Conservation (phyloP, 2,888 invertebrate species). For the Belgica antarctica region DNA sequence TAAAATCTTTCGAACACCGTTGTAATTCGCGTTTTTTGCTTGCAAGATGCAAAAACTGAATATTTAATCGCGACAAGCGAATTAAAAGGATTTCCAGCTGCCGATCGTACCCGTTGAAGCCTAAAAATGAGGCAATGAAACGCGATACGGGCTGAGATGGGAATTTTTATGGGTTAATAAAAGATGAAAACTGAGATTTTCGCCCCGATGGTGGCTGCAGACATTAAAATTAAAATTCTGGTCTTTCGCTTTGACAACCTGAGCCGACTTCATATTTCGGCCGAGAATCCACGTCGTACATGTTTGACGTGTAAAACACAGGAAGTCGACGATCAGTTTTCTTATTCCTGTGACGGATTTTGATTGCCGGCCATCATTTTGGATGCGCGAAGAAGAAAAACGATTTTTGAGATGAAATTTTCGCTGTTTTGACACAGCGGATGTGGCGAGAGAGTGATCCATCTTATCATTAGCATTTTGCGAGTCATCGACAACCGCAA, state of each 20-base stretch:
- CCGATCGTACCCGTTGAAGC: neutral
- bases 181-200: neutral
- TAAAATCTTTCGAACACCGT: neutral
- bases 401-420: neutral
- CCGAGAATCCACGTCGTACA: too few species aligned
- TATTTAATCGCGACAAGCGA: too few species aligned
- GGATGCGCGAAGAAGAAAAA: neutral
- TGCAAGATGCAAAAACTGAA: neutral
- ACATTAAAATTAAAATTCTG: neutral
- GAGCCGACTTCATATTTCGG: neutral
- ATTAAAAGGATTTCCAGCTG: constrained; percentile 31
- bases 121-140: neutral
- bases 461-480: neutral
- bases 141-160: neutral
- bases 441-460: neutral
- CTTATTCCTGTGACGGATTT: neutral
- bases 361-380: neutral
- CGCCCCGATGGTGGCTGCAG: neutral
- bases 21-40: neutral
- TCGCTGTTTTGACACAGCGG: neutral
- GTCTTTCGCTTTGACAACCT: neutral
- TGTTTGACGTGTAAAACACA: too few species aligned
- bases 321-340: neutral
- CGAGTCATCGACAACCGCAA: too few species aligned
- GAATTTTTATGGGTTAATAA: constrained; percentile 4